Evolutionary conservation across 1,140 invertebrate genomes (phyloP), one percentile per base, ranked within the genome.

Genomic region (Rhopalosiphum maidis): DNA sequence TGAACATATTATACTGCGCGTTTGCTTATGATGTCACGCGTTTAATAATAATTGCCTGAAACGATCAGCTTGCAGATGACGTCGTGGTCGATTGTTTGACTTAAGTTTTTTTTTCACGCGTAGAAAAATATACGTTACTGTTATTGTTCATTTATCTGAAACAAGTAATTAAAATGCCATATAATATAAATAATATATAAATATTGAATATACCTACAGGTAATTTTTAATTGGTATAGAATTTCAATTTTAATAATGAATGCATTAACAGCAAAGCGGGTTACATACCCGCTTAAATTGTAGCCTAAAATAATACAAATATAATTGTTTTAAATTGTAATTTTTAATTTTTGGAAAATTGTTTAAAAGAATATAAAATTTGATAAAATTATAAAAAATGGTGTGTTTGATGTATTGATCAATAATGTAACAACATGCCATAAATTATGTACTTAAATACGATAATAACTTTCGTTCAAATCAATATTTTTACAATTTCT

Each of bases 11-110:
- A 48, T 48, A 87, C n/a, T 18, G n/a, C 11, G 15, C 15, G n/a
- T 77, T 11, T 77, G 35, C n/a, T 21, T 51, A n/a, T 48, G 87
- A 48, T 89, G 87, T 89, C n/a, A 48, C 48, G 30, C 21, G 7
- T 54, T 89, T 89, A 89, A 89, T 35, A 89, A 90, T 90, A 90
- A 90, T 90, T 90, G 51, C 51, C 88, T 90, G 21, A 41, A 55
- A 54, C 35, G 23, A 8, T 55, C 11, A 51, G 7, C 8, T 8
- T 87, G 85, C 22, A n/a, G n/a, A 37, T 86, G n/a, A 35, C n/a
- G n/a, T 37, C 21, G 87, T 18, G 88, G 88, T 55, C 35, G 88
- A 55, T 90, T 55, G 51, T 90, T 90, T 41, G 8, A 90, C 35
- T 55, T 77, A 2, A 4, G 30, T 77, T 77, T 90, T 89, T 88